Base-by-base conservation (phyloP, 2,113 vertebrate genomes). In the Nothocercus julius region DNA sequence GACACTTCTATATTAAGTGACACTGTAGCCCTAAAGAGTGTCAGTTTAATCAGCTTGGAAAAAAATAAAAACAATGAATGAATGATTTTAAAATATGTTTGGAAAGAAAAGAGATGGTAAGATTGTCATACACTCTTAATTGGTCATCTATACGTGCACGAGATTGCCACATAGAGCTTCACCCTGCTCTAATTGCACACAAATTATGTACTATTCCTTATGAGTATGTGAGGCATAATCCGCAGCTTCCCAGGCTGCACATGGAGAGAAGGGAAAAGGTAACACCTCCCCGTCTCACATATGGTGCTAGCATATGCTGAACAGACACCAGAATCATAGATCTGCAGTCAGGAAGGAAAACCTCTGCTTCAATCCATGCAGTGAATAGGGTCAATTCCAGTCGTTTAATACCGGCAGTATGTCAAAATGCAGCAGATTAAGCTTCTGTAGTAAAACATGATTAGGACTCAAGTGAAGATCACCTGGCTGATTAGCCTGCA, bases 231-330 rank as follows among this genome's bases (percentile, higher is more conserved):
- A 91, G 73, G 24, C 87, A 83, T 81, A 86, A 90, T 64, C 75
- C 82, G 5, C 24, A 59, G 75, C 79, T 87, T 88, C 87, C 85
- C 76, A 25, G 89, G 93, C 83, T 91, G 81, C 0, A 0, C 40
- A 51, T 13, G 3, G 64, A 63, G 67, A 89, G 82, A 81, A 91
- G 61, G 75, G 51, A 38, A 83, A 70, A 92, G 79, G 82, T 95
- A 89, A 91, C 94, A 83, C 87, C 82, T 95, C 91, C 67, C 63
- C 34, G 76, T 38, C 85, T 85, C 89, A 77, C 93, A 93, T 96
- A 95, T 81, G 95, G 89, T 73, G 49, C 59, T 14, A 85, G 82
- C 94, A 96, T 95, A 96, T 95, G 93, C 73, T 91, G 42, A 89
- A 74, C 85, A 95, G 84, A 93, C 82, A 93, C 30, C 58, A 76